Conservation (phyloP, 2,888 invertebrate species). For the Machimus atricapillus region DNA sequence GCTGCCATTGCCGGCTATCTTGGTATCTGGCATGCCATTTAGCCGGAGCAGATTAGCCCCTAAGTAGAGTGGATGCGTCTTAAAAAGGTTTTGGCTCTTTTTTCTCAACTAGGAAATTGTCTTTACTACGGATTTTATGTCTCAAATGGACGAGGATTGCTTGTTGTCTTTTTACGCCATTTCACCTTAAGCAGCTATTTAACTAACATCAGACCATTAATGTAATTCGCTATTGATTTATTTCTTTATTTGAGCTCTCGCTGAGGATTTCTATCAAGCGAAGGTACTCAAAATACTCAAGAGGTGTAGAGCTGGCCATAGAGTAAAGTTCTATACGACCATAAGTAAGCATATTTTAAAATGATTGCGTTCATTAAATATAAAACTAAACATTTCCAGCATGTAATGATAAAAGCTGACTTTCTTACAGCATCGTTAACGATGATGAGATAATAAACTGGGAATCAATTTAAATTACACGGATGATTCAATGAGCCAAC, state of each 20-base stretch:
- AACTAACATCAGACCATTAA: neutral
- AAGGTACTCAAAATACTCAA: neutral
- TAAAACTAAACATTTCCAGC: neutral
- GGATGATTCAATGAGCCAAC: neutral
- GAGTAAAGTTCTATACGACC: neutral
- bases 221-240: neutral
- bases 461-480: neutral
- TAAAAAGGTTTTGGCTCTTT: neutral
- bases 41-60: constrained; percentile 37
- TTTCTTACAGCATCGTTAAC: neutral
- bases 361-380: constrained; percentile 8
- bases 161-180: neutral
- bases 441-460: neutral
- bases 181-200: neutral
- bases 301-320: neutral
- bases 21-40: constrained; percentile 44
- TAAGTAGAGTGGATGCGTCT: constrained; percentile 37
- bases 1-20: neutral
- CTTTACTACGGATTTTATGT: neutral
- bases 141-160: neutral
- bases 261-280: neutral
- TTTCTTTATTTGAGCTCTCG: neutral
- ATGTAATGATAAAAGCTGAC: neutral
- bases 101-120: neutral
- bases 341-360: neutral